Base-by-base conservation (phyloP, 1,140 invertebrate species). In the Brachionus sp. region DNA sequence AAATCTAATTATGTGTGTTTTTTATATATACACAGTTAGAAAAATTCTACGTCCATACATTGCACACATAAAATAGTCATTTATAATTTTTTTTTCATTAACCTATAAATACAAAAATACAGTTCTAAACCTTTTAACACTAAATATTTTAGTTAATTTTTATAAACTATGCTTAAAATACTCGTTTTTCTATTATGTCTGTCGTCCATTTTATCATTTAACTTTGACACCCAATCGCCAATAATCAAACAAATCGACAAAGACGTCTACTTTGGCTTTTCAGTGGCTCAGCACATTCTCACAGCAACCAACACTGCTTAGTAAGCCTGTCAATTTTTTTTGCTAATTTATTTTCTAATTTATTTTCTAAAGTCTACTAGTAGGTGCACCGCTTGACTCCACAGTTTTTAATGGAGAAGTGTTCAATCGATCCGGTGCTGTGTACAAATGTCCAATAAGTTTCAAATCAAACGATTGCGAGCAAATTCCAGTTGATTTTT, bases 221-320 rank as follows among this genome's bases (percentile, higher is more conserved):
- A 75, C 42, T 75, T 75, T 44, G 70, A 75, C 33, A 44, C 9
- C 13, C 39, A 75, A 44, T 29, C n/a, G 7, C 70, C 70, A 25
- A 13, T 75, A 29, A 19, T 75, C 1, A 75, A 75, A 13, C 37
- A 46, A 75, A 25, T 46, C 6, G n/a, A 75, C 25, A 80, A 80
- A 37, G 50, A 80, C 10, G 16, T 37, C 3, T 80, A 80, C 29
- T 80, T 80, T 80, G 77, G 77, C 33, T 80, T 39, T 62, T 80
- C 77, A 62, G 29, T 80, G 19, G 77, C 77, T 13, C 77, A 80
- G 37, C 77, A 80, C 35, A 25, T 35, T 19, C 16, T 39, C 19
- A 80, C 53, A 62, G 4, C 5, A 42, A 23, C 77, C 25, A 80
- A 64, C 16, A 80, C 50, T 7, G 46, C 77, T 12, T 80, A 80